Percentiles rank a stretch among this genome's conserved stretches.
Conservation (phyloP, 2,888 invertebrate species). For the Meteorus colon region DNA sequence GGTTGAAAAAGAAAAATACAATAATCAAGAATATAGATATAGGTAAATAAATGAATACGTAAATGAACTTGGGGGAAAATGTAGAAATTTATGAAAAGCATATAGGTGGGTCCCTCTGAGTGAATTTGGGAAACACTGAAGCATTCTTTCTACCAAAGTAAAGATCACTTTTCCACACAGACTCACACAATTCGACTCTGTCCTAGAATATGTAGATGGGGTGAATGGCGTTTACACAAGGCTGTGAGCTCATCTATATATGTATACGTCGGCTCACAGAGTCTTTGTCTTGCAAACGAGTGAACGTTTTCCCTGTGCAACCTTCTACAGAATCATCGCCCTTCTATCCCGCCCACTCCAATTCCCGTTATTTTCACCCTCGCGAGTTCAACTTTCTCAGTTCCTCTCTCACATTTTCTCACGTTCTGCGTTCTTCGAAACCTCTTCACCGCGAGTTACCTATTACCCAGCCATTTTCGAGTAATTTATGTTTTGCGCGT, state of each 20-base stretch:
- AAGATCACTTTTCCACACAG: background rate
- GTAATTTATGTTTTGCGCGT: constrained; percentile 17
- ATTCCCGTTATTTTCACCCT: background rate
- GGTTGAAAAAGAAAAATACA: background rate
- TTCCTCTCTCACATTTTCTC: constrained; percentile 28
- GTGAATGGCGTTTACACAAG: constrained; percentile 68
- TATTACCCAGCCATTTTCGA: constrained; percentile 23
- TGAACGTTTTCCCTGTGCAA: constrained; percentile 56
- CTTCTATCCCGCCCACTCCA: constrained; percentile 15
- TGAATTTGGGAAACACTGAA: constrained; percentile 41
- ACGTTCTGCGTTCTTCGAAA: constrained; percentile 18
- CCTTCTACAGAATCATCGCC: constrained; percentile 19
- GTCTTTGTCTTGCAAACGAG: constrained; percentile 70
- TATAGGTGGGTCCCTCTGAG: constrained; percentile 6
- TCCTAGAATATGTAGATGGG: constrained; percentile 64
- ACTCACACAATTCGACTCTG: constrained; percentile 42
- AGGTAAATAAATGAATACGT: background rate
- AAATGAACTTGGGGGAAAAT: background rate
- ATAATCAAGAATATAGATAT: constrained; percentile 9
- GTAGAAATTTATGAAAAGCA: constrained; percentile 19
- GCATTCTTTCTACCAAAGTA: constrained; percentile 12
- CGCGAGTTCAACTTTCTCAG: constrained; percentile 15
- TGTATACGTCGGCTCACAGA: constrained; percentile 53
- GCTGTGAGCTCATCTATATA: constrained; percentile 59
- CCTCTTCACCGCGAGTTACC: background rate